Conservation (phyloP, 1,140 invertebrate genomes). For the Steinernema khuongi region DNA sequence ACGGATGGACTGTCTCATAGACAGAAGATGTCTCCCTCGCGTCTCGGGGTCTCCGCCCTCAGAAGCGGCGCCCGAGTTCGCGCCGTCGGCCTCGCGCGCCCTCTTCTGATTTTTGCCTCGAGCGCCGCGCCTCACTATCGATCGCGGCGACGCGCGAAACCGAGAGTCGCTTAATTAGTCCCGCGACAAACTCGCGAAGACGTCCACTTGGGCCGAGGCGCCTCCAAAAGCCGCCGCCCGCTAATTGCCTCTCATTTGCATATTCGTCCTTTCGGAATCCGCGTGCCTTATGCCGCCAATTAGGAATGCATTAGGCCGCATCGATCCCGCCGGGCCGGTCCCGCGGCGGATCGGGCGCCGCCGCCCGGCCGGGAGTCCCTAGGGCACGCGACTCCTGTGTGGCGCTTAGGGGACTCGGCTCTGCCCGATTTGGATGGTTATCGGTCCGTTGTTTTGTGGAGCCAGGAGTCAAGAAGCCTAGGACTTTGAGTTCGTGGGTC, state of each 20-base stretch:
- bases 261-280: background rate
- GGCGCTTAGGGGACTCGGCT: no score
- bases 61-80: no score
- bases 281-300: background rate
- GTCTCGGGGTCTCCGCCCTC: no score
- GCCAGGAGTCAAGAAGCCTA: no score
- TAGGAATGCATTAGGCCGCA: background rate
- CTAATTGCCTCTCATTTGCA: conserved; percentile 15
- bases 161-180: background rate
- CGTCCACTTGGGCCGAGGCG: background rate
- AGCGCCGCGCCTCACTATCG: background rate
- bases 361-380: background rate
- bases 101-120: conserved; percentile 1
- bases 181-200: conserved; percentile 8
- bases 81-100: background rate
- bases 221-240: background rate
- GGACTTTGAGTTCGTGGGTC: no score
- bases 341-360: background rate
- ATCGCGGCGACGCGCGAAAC: background rate
- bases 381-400: no score
- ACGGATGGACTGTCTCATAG: no score
- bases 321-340: background rate
- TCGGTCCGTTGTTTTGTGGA: no score
- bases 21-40: no score
- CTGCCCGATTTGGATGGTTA: no score